Evolutionary conservation across 2,797 vertebrate species (phyloP).

Genomic region (Microctenopoma lineatum): DNA sequence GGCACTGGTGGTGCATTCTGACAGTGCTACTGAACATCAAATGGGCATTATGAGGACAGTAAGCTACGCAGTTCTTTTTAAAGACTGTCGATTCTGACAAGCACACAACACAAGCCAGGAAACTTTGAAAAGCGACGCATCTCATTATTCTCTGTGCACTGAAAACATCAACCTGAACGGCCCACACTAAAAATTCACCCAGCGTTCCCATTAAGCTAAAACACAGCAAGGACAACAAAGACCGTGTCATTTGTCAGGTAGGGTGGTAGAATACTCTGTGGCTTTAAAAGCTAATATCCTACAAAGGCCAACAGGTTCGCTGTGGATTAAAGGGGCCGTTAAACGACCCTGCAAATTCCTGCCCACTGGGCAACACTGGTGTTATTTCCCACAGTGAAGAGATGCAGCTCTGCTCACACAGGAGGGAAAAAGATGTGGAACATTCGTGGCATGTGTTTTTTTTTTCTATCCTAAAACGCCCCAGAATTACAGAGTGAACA

Average conservation of each 20-base stretch:
- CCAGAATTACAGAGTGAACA: not conserved
- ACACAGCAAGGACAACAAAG: slow-evolving; percentile 44
- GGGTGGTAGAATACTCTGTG: slow-evolving; percentile 46
- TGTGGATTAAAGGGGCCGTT: slow-evolving; percentile 65
- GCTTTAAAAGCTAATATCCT: slow-evolving; percentile 70
- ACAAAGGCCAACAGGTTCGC: slow-evolving; percentile 60
- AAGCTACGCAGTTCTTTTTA: slow-evolving; percentile 30
- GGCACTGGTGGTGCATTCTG: slow-evolving; percentile 24
- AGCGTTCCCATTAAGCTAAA: slow-evolving; percentile 24
- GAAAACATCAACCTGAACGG: slow-evolving; percentile 27
- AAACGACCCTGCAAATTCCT: slow-evolving; percentile 61
- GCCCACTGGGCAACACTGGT: slow-evolving; percentile 51
- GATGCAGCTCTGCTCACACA: slow-evolving; percentile 33
- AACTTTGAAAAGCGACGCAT: slow-evolving; percentile 51
- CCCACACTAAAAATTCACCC: slow-evolving; percentile 13
- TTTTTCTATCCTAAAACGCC: not conserved
- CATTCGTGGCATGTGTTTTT: slow-evolving; percentile 12
- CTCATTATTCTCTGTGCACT: slow-evolving; percentile 35
- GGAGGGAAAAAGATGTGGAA: slow-evolving; percentile 8
- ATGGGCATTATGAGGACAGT: slow-evolving; percentile 52
- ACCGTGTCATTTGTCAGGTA: slow-evolving; percentile 12
- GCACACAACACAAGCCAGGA: slow-evolving; percentile 36
- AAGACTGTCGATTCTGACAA: slow-evolving; percentile 56
- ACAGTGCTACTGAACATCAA: slow-evolving; percentile 52
- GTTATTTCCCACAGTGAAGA: slow-evolving; percentile 30